These are phyloP conservation scores for Mesocricetus auratus DNA, from an alignment of 2,113 vertebrate species.

Conservation along the genomic window DNA sequence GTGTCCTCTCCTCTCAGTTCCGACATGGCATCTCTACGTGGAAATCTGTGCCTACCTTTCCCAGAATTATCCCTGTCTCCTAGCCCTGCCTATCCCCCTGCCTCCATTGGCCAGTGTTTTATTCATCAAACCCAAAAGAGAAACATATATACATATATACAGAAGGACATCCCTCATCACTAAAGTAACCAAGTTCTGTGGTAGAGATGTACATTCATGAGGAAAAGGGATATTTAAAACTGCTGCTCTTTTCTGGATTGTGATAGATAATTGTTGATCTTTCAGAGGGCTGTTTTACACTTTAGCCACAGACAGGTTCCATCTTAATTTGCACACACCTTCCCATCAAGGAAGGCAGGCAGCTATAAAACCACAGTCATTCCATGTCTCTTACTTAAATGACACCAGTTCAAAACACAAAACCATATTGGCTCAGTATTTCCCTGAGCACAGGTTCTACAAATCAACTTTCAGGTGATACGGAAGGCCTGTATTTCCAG, in stretches of 20 bases:
- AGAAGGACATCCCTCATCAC: too few relatives aligned
- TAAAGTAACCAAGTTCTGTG: neutral
- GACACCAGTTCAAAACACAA: conserved; percentile 29
- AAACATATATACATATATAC: too few relatives aligned
- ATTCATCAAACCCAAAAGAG: too few relatives aligned
- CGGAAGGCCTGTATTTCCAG: neutral
- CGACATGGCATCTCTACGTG: too few relatives aligned
- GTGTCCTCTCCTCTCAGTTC: too few relatives aligned
- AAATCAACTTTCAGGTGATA: neutral
- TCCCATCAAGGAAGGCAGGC: neutral
- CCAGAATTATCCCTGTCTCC: too few relatives aligned
- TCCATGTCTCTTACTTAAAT: neutral
- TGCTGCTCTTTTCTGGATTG: neutral
- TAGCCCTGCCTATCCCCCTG: too few relatives aligned
- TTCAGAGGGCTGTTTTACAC: neutral
- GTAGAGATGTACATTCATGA: neutral
- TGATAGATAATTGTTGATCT: neutral
- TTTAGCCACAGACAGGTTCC: conserved; percentile 2
- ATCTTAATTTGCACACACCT: neutral
- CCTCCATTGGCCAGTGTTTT: too few relatives aligned
- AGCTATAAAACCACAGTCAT: neutral
- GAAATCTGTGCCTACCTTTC: too few relatives aligned
- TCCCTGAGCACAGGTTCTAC: conserved; percentile 2
- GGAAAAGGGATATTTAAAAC: neutral
- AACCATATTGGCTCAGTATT: neutral